Evolutionary conservation across 2,113 vertebrate genomes (phyloP).

Genomic region (Sebastes schlegelii): DNA sequence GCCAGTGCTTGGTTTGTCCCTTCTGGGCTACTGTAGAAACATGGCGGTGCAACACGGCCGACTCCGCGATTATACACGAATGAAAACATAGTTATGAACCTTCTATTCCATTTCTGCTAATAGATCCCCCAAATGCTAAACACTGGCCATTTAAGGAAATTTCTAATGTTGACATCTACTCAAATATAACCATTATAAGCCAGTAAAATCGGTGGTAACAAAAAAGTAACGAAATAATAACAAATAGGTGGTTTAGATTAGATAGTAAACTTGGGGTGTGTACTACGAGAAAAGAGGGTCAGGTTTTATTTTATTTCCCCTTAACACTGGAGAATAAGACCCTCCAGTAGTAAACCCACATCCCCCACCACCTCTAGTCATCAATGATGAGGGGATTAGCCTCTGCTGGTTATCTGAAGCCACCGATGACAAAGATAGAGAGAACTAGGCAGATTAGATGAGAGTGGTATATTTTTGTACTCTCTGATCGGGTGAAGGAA

Average conservation of each 20-base stretch:
- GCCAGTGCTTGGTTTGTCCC: too few relatives aligned
- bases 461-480: conserved; percentile 81
- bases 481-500: conserved; percentile 74
- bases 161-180: not conserved
- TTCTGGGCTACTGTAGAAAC: too few relatives aligned
- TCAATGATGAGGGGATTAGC: conserved; percentile 60
- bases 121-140: too few relatives aligned
- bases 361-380: conserved; percentile 36
- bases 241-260: not conserved
- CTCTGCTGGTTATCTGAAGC: conserved; percentile 67
- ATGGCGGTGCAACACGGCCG: too few relatives aligned
- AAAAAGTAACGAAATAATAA: not conserved
- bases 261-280: not conserved
- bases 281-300: not conserved
- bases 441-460: conserved; percentile 71
- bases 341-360: not conserved
- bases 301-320: not conserved
- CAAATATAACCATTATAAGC: not conserved
- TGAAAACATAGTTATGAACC: too few relatives aligned
- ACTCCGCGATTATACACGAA: too few relatives aligned
- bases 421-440: conserved; percentile 71
- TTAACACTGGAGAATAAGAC: conserved; percentile 1
- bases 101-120: too few relatives aligned
- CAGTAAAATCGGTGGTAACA: not conserved
- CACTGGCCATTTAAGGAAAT: not conserved